These are phyloP conservation scores for Trichoplusia ni DNA, from an alignment of 1,140 invertebrate genomes.

Conservation along the genomic window DNA sequence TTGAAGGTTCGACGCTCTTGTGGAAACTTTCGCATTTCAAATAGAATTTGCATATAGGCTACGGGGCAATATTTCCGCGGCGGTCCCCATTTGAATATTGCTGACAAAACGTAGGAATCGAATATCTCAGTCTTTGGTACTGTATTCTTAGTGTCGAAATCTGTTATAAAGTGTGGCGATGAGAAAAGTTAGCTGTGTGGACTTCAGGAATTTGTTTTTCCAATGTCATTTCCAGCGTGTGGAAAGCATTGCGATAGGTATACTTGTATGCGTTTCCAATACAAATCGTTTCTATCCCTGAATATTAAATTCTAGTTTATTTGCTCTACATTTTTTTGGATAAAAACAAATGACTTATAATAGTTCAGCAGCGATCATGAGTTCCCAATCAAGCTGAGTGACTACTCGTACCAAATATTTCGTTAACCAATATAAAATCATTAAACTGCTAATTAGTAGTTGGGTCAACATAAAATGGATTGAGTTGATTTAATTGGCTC, in stretches of 20 bases:
- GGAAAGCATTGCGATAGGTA: constrained; percentile 3
- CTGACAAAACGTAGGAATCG: constrained; percentile 59
- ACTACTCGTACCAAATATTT: too few species aligned
- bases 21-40: constrained; percentile 70
- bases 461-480: too few species aligned
- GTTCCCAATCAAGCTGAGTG: too few species aligned
- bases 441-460: too few species aligned
- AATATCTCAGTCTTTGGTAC: constrained; percentile 36
- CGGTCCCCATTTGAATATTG: constrained; percentile 69
- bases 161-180: constrained; percentile 21
- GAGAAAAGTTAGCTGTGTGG: constrained; percentile 1
- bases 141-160: constrained; percentile 10
- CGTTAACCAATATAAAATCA: too few species aligned
- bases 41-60: constrained; percentile 72
- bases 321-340: too few species aligned
- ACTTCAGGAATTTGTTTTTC: constrained; percentile 4
- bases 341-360: too few species aligned
- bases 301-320: neutral
- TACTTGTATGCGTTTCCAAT: constrained; percentile 4
- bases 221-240: neutral
- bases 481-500: too few species aligned
- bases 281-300: neutral
- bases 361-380: too few species aligned
- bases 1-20: constrained; percentile 60
- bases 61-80: constrained; percentile 67